Evolutionary conservation across 2,888 invertebrate species (phyloP).

Genomic region (Agriopis marginaria): DNA sequence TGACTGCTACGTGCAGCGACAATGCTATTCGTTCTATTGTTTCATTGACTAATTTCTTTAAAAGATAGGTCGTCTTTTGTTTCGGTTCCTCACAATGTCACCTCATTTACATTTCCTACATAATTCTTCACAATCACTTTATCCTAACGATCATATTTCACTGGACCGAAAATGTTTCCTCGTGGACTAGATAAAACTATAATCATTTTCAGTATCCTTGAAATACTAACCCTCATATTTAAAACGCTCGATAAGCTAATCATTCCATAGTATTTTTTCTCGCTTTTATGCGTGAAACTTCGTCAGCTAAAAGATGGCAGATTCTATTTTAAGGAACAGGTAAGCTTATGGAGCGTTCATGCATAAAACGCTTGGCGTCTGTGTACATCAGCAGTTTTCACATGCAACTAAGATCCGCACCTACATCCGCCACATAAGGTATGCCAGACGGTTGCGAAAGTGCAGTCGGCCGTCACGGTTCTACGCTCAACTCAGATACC

Average conservation of each 20-base stretch:
- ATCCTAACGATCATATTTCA: background rate
- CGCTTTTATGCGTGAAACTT: too few species aligned
- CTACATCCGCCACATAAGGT: constrained; percentile 43
- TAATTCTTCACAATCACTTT: background rate
- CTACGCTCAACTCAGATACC: constrained; percentile 64
- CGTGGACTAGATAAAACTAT: background rate
- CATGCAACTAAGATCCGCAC: constrained; percentile 35
- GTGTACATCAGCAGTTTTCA: constrained; percentile 27
- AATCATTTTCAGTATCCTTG: background rate
- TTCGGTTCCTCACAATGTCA: constrained; percentile 2
- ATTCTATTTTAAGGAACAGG: background rate
- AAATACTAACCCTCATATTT: too few species aligned
- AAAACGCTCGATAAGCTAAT: too few species aligned
- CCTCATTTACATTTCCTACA: constrained; percentile 1
- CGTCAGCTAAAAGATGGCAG: too few species aligned
- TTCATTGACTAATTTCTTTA: constrained; percentile 21
- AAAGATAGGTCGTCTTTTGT: constrained; percentile 29
- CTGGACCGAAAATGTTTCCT: too few species aligned
- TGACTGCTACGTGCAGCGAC: constrained; percentile 30
- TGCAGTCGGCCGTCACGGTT: constrained; percentile 72
- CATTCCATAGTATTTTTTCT: too few species aligned
- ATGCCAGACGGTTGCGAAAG: constrained; percentile 74
- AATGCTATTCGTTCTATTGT: constrained; percentile 22
- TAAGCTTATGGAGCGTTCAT: background rate
- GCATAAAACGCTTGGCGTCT: background rate